A percentile compares a stretch with the other conserved stretches of the same genome.
Evolutionary conservation across 2,888 invertebrate species (phyloP).

Genomic region (Nomada fucata): DNA sequence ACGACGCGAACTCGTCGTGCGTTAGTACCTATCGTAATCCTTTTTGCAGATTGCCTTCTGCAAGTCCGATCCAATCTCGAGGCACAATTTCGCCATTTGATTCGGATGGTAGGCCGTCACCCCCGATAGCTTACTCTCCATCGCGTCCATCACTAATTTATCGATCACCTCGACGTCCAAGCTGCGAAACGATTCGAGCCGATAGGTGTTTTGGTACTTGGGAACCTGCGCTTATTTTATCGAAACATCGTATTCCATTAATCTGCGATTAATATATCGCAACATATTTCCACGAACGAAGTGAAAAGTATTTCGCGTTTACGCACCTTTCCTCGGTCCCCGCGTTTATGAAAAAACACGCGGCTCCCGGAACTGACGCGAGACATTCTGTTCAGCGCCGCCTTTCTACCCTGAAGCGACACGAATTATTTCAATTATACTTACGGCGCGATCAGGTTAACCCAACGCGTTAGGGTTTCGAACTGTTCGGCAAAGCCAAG

Average conservation of each 20-base stretch:
- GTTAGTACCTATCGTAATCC: conserved; percentile 68
- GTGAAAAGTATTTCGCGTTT: background rate
- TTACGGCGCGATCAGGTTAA: conserved; percentile 8
- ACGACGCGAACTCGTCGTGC: background rate
- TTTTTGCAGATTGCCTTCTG: conserved; percentile 58
- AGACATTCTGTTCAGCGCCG: conserved; percentile 45
- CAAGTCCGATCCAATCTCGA: conserved; percentile 61
- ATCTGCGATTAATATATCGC: background rate
- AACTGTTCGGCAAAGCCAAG: too few species aligned
- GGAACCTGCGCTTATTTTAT: conserved; percentile 53
- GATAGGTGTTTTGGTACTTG: conserved; percentile 70
- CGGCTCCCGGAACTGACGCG: conserved; percentile 44
- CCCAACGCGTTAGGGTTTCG: background rate
- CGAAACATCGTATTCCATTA: background rate
- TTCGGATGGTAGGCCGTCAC: conserved; percentile 59
- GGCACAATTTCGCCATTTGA: conserved; percentile 56
- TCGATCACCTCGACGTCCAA: conserved; percentile 58
- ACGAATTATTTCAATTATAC: background rate
- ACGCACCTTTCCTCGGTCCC: conserved; percentile 64
- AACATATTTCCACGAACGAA: too few species aligned
- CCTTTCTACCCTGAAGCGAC: conserved; percentile 31
- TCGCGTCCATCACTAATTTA: conserved; percentile 49
- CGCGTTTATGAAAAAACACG: conserved; percentile 56
- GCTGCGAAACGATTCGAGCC: conserved; percentile 59
- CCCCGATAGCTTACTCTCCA: conserved; percentile 57